These are phyloP conservation scores for Patella ulyssiponensis DNA, from an alignment of 2,888 invertebrate genomes.

Conservation along the genomic window DNA sequence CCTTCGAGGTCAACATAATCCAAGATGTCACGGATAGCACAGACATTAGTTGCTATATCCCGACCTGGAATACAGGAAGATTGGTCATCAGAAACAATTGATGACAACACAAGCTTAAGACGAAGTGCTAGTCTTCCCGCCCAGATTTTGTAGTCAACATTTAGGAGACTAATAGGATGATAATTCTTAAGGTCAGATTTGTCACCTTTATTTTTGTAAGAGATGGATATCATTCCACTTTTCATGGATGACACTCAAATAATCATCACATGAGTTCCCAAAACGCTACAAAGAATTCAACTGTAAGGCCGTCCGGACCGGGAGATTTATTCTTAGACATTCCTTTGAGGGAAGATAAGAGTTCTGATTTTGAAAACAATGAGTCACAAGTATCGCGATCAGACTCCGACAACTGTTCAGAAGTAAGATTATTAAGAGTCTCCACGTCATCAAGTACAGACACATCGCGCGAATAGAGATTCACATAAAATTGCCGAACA, in stretches of 20 bases:
- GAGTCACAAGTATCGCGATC: conserved; percentile 3
- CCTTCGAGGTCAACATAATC: conserved; percentile 44
- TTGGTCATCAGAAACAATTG: conserved; percentile 39
- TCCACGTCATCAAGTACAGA: conserved; percentile 19
- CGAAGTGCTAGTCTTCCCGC: conserved; percentile 40
- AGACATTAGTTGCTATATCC: conserved; percentile 45
- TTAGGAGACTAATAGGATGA: conserved; percentile 44
- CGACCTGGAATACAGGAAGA: conserved; percentile 42
- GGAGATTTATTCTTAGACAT: conserved; percentile 40
- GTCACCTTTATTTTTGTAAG: conserved; percentile 42
- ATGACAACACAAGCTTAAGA: conserved; percentile 32
- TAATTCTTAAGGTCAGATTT: conserved; percentile 38
- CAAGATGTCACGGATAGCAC: conserved; percentile 38
- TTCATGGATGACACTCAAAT: conserved; percentile 29
- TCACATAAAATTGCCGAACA: conserved; percentile 7
- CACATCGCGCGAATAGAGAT: conserved; percentile 16
- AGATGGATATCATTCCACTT: conserved; percentile 29
- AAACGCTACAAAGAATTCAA: conserved; percentile 38
- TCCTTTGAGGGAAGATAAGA: conserved; percentile 17
- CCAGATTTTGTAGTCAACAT: conserved; percentile 45
- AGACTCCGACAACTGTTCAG: no score
- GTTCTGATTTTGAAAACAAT: conserved; percentile 13
- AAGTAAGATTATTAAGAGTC: no score
- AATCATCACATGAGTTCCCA: conserved; percentile 28
- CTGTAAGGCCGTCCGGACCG: conserved; percentile 42